Evolutionary conservation across 2,888 invertebrate genomes (phyloP).

Genomic region (Platycheirus albimanus): DNA sequence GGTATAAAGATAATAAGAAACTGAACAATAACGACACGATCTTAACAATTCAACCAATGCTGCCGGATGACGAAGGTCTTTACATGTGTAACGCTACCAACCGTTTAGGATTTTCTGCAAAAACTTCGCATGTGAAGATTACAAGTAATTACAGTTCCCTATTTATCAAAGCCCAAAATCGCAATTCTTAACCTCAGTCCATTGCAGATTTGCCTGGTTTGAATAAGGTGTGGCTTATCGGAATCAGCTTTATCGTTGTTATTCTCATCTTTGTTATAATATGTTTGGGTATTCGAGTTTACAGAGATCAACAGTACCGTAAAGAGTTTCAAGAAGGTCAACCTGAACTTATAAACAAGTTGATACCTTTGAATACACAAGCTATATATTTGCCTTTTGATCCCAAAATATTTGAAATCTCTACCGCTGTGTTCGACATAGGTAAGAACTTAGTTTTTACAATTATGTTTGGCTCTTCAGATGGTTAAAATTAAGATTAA

Average conservation of each 20-base stretch:
- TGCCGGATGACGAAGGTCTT: conserved; percentile 84
- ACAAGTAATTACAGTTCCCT: conserved; percentile 84
- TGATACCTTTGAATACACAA: too few relatives aligned
- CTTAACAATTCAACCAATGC: conserved; percentile 84
- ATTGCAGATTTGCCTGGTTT: conserved; percentile 79
- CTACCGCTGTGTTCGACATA: too few relatives aligned
- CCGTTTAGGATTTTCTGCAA: conserved; percentile 83
- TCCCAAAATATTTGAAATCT: too few relatives aligned
- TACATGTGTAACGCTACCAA: conserved; percentile 85
- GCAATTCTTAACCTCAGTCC: too few relatives aligned
- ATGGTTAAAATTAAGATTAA: neutral
- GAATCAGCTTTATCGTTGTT: conserved; percentile 77
- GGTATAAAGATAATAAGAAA: conserved; percentile 86
- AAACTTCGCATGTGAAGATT: conserved; percentile 82
- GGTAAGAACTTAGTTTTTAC: too few relatives aligned
- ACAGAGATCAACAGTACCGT: too few relatives aligned
- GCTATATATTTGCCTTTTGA: too few relatives aligned
- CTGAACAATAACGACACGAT: conserved; percentile 81
- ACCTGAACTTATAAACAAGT: conserved; percentile 88
- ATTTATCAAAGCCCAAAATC: too few relatives aligned
- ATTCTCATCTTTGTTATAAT: conserved; percentile 78
- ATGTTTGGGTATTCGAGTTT: conserved; percentile 79
- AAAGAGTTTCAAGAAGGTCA: conserved; percentile 89
- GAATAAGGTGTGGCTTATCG: conserved; percentile 81
- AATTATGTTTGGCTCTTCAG: too few relatives aligned